Percentiles rank a stretch among this genome's conserved stretches.
These are phyloP conservation scores for Dolichotis patagonum DNA, from an alignment of 2,113 vertebrate species.

Conservation along the genomic window DNA sequence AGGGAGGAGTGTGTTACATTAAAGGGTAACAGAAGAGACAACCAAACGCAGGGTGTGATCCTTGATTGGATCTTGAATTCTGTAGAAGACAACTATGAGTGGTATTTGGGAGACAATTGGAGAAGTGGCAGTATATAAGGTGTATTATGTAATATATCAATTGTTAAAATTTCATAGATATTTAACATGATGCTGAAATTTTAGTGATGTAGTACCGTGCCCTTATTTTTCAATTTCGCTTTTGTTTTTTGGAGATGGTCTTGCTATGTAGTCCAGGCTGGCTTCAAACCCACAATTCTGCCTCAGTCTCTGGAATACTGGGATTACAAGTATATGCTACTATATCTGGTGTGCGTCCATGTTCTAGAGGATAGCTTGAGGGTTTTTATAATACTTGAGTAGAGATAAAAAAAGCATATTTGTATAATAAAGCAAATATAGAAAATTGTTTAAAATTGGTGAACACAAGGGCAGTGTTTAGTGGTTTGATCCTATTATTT, in stretches of 20 bases:
- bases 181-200: neutral
- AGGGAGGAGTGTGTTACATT: neutral
- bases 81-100: neutral
- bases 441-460: constrained; percentile 5
- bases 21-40: neutral
- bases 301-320: neutral
- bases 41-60: neutral
- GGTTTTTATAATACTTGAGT: neutral
- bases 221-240: neutral
- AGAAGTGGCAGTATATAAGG: neutral
- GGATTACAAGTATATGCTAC: neutral
- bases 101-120: neutral
- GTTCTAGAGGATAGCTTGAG: neutral
- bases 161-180: neutral
- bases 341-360: neutral
- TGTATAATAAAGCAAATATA: neutral
- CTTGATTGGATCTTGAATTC: neutral
- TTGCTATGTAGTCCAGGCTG: too few relatives aligned
- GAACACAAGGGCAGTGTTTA: neutral
- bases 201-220: neutral
- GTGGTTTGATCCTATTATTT: neutral
- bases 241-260: too few relatives aligned
- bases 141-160: neutral
- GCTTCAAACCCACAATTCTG: too few relatives aligned
- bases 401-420: neutral